Conservation (phyloP, 2,797 vertebrate genomes). For the Enteromius anoplus region DNA sequence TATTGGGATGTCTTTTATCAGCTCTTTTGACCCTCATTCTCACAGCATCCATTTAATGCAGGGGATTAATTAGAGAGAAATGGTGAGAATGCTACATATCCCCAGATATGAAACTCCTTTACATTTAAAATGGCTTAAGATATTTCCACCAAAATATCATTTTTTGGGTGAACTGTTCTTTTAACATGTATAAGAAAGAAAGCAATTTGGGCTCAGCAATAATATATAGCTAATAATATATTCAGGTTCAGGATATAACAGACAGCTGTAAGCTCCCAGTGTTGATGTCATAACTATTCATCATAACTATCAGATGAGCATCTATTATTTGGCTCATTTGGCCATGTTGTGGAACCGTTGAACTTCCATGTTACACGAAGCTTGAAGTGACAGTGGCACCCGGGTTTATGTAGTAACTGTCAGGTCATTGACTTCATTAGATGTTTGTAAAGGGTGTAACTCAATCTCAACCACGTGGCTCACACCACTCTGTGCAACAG, state of each 20-base stretch:
- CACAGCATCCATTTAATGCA: background rate
- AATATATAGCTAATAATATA: background rate
- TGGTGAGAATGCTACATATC: background rate
- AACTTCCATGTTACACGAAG: background rate
- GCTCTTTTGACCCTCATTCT: background rate
- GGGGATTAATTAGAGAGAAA: background rate
- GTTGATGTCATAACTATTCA: background rate
- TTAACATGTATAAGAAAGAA: background rate
- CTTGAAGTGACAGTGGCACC: conserved; percentile 8
- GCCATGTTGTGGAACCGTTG: background rate
- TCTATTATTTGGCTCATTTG: background rate
- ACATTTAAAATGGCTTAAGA: background rate
- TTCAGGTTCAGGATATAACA: background rate
- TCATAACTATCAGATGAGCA: background rate
- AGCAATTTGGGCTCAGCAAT: background rate
- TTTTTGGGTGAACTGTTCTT: background rate
- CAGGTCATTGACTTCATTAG: conserved; percentile 30
- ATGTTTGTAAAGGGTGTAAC: conserved; percentile 29
- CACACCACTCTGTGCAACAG: background rate
- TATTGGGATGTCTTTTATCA: background rate
- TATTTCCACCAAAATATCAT: background rate
- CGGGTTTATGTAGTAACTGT: background rate
- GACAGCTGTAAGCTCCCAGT: background rate
- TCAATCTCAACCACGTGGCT: conserved; percentile 4
- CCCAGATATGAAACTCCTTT: background rate